Conservation (phyloP, 2,113 vertebrate genomes). For the Zosterops hypoxanthus region DNA sequence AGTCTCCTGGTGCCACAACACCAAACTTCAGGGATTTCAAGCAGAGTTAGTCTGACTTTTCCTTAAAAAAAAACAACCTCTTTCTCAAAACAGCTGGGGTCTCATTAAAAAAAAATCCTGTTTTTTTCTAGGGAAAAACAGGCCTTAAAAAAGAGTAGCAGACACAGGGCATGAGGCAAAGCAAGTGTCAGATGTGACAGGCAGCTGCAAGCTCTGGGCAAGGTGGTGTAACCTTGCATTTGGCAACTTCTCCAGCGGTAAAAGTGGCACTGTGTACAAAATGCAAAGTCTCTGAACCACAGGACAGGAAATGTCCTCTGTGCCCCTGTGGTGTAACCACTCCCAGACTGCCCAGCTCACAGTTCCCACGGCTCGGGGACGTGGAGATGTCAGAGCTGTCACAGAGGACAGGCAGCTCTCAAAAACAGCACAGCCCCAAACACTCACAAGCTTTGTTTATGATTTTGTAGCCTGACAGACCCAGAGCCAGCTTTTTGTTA, state of each 20-base stretch:
- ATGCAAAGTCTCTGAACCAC: not conserved
- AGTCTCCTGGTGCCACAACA: not conserved
- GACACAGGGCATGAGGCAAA: not conserved
- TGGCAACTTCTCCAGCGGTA: not conserved
- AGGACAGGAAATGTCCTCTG: conserved; percentile 29
- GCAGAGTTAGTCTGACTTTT: not conserved
- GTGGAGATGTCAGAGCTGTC: not conserved
- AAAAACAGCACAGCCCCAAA: not conserved
- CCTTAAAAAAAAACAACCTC: not conserved
- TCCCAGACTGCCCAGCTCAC: conserved; percentile 9
- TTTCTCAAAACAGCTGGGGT: not conserved
- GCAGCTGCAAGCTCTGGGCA: not conserved
- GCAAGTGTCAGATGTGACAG: not conserved
- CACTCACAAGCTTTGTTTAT: not conserved
- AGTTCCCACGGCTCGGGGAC: not conserved
- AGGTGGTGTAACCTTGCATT: not conserved
- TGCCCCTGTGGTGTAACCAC: conserved; percentile 40
- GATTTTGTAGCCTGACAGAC: not conserved
- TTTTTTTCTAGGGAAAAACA: not conserved
- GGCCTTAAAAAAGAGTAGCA: not conserved
- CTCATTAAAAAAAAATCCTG: not conserved
- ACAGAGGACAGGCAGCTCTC: not conserved
- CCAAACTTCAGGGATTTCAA: not conserved
- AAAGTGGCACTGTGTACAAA: not conserved
- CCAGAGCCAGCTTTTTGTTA: not conserved